Conservation (phyloP, 53 echinoderm and acorn worm species). For the Patiria pectinifera region DNA sequence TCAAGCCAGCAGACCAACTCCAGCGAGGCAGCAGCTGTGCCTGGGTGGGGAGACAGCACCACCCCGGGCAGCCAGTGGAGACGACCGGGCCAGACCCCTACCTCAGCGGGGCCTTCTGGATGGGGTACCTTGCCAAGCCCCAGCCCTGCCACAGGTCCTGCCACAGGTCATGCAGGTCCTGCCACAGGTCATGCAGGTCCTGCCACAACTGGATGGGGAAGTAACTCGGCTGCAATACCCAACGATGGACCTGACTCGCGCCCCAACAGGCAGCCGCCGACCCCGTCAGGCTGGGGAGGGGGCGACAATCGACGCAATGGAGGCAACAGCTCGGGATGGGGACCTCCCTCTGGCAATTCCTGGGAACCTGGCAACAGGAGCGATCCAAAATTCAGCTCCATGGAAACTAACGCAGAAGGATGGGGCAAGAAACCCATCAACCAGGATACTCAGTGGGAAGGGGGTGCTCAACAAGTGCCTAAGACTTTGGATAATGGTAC, state of each 20-base stretch:
- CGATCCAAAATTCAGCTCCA: neutral
- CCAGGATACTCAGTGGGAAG: slow-evolving; percentile 79
- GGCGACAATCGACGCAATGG: slow-evolving; percentile 49
- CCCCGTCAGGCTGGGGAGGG: slow-evolving; percentile 48
- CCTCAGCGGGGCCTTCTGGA: slow-evolving; percentile 45
- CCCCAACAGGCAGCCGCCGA: neutral
- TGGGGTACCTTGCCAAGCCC: slow-evolving; percentile 69
- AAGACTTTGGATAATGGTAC: slow-evolving; percentile 58
- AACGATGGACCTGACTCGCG: slow-evolving; percentile 43
- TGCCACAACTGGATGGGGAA: slow-evolving; percentile 44
- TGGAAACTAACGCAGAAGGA: slow-evolving; percentile 51
- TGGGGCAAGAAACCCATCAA: slow-evolving; percentile 97
- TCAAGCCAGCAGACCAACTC: slow-evolving; percentile 56
- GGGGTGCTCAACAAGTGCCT: slow-evolving; percentile 57
- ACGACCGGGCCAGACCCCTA: slow-evolving; percentile 43
- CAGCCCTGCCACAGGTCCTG: slow-evolving; percentile 32
- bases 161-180: slow-evolving; percentile 13
- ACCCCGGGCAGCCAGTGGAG: slow-evolving; percentile 55
- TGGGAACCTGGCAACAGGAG: neutral
- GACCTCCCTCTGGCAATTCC: slow-evolving; percentile 14
- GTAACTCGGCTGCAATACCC: slow-evolving; percentile 28
- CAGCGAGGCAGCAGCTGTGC: slow-evolving; percentile 34
- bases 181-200: neutral
- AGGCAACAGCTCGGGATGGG: slow-evolving; percentile 49
- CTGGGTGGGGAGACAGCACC: slow-evolving; percentile 57